A percentile compares a stretch with the other conserved stretches of the same genome.
phyloP scores from a whole-genome alignment of 1,140 invertebrate genomes.

The Leptoteleia sp. region DNA sequence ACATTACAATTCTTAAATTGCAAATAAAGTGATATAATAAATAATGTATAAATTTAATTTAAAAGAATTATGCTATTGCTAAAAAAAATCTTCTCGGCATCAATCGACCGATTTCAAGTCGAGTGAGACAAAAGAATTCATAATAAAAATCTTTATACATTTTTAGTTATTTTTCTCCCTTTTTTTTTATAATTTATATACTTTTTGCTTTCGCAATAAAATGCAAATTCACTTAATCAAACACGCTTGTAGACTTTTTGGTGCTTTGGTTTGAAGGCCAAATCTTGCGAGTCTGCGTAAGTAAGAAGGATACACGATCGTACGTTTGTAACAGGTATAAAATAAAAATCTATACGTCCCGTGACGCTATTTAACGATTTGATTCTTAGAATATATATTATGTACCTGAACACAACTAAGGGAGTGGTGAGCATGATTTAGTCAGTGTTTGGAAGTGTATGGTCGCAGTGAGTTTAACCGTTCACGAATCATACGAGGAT shows the following conservation, averaged over 20 bases:
- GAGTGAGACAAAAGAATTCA: slow-evolving; percentile 20
- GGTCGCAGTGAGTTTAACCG: slow-evolving; percentile 23
- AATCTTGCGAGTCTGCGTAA: slow-evolving; percentile 56
- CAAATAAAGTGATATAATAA: slow-evolving; percentile 63
- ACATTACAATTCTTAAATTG: slow-evolving; percentile 52
- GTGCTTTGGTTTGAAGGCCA: slow-evolving; percentile 50
- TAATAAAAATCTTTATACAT: slow-evolving; percentile 41
- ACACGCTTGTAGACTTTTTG: slow-evolving; percentile 29
- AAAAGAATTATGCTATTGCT: slow-evolving; percentile 56
- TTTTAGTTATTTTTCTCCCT: slow-evolving; percentile 10
- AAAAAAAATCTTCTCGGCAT: slow-evolving; percentile 49
- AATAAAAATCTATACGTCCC: slow-evolving; percentile 45
- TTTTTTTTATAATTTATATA: slow-evolving; percentile 1
- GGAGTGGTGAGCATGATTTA: slow-evolving; percentile 62
- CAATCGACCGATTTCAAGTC: slow-evolving; percentile 7
- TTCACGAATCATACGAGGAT: slow-evolving; percentile 85
- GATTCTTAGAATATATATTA: slow-evolving; percentile 46
- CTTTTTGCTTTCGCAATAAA: slow-evolving; percentile 13
- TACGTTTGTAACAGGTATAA: slow-evolving; percentile 47
- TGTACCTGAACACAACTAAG: slow-evolving; percentile 60
- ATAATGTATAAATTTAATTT: slow-evolving; percentile 59
- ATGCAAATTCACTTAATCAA: slow-evolving; percentile 34
- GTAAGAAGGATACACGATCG: slow-evolving; percentile 48
- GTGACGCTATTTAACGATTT: slow-evolving; percentile 43
- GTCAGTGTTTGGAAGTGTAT: slow-evolving; percentile 40